Conservation (phyloP, 1,140 invertebrate species). For the Vollenhovia emeryi region DNA sequence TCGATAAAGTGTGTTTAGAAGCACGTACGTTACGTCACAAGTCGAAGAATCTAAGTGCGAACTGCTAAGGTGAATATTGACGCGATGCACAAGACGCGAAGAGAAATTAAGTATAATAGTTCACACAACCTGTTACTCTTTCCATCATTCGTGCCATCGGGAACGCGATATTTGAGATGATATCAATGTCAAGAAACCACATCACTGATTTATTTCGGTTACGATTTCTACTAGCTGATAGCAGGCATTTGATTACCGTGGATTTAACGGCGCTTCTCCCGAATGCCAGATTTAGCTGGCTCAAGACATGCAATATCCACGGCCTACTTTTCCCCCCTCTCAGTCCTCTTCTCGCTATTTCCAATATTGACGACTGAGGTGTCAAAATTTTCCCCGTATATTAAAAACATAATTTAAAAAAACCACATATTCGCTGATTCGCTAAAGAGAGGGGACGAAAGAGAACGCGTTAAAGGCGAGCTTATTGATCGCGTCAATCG, state of each 20-base stretch:
- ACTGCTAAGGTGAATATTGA: no score
- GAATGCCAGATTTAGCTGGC: slow-evolving; percentile 45
- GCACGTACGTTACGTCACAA: no score
- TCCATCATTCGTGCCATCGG: no score
- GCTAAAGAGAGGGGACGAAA: neutral
- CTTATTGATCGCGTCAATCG: slow-evolving; percentile 57
- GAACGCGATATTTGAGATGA: neutral
- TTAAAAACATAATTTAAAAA: slow-evolving; percentile 12
- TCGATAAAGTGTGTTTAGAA: neutral
- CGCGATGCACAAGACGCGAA: no score
- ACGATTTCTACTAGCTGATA: neutral
- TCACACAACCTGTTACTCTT: no score
- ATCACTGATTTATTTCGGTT: slow-evolving; percentile 55
- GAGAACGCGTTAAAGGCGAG: slow-evolving; percentile 25
- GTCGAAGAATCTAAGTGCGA: no score
- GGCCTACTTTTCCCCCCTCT: slow-evolving; percentile 19
- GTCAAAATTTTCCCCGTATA: neutral
- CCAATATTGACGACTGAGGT: neutral
- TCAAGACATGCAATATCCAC: slow-evolving; percentile 25
- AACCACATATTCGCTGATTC: neutral
- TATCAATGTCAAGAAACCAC: slow-evolving; percentile 22
- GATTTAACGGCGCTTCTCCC: slow-evolving; percentile 69
- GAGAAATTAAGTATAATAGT: no score
- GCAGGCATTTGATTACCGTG: slow-evolving; percentile 69
- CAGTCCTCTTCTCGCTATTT: neutral